phyloP scores from a whole-genome alignment of 2,888 invertebrate species.

The Agapostemon virescens region DNA sequence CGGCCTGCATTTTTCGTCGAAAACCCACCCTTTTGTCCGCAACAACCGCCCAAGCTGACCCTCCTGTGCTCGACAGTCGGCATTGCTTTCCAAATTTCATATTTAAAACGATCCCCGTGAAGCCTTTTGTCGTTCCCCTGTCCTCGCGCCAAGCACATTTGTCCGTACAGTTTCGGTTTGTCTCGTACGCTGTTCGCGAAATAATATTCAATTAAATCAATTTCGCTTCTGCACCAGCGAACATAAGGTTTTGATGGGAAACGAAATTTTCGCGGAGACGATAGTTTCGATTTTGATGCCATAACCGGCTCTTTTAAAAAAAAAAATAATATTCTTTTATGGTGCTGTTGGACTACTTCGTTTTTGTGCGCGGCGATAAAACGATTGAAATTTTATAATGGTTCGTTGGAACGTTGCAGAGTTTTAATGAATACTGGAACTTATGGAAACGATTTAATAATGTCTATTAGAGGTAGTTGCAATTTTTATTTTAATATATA shows the following conservation, averaged over 20 bases:
- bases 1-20: constrained; percentile 37
- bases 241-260: not conserved
- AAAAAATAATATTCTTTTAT: not conserved
- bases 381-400: too few species aligned
- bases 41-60: not conserved
- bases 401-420: too few species aligned
- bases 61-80: not conserved
- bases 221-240: not conserved
- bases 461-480: too few species aligned
- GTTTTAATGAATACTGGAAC: too few species aligned
- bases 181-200: not conserved
- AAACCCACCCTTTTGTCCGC: constrained; percentile 14
- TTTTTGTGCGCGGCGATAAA: too few species aligned
- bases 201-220: not conserved
- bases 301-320: not conserved
- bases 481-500: too few species aligned
- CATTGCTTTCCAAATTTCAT: not conserved
- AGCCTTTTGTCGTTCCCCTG: not conserved
- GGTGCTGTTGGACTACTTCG: too few species aligned
- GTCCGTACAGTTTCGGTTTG: not conserved
- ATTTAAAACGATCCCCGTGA: not conserved
- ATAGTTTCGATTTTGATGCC: not conserved
- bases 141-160: not conserved
- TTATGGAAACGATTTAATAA: too few species aligned
- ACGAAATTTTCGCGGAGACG: not conserved